Evolutionary conservation across 2,888 invertebrate species (phyloP), one percentile per base, ranked within the genome.

Genomic region (Cremastinae sp.): DNA sequence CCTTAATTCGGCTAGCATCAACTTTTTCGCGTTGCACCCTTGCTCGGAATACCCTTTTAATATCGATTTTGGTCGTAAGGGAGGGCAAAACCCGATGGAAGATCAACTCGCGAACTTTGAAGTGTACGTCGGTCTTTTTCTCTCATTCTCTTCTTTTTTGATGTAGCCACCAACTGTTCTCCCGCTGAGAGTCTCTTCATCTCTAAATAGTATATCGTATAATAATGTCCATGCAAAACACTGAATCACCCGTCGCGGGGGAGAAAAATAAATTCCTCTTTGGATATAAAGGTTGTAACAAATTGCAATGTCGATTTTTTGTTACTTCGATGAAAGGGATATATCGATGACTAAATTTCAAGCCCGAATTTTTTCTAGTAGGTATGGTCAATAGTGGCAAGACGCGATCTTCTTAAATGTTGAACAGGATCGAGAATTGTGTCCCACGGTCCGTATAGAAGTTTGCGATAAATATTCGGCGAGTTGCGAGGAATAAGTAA

Each of bases 121-220:
- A 89, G 88, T n/a, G n/a, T 88, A 83, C 84, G 84, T 80, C 79
- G 75, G 65, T 81, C 85, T 28, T 5, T 5, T 28, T 28, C 5
- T 28, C 5, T 28, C 28, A 3, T 5, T 28, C 28, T 28, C 5
- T 5, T 28, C n/a, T 28, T 88, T 89, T 89, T 89, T 89, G 88
- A 89, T 89, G 86, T 89, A 84, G 84, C 85, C 85, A 84, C 89
- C 89, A 89, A 89, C 89, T 89, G 89, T 89, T 88, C 86, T 81
- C 73, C 83, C 70, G 75, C 81, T 79, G 62, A n/a, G 49, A 64
- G 75, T 22, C 53, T 38, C 34, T 49, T 28, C 20, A 56, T 68
- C 54, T 36, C 36, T 66, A 36, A 28, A 36, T 41, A n/a, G n/a
- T n/a, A 54, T 53, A 43, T 28, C 34, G 16, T 51, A 51, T 20